These are phyloP conservation scores for Lanistes nyassanus DNA, from an alignment of 1,140 invertebrate species.

Conservation along the genomic window DNA sequence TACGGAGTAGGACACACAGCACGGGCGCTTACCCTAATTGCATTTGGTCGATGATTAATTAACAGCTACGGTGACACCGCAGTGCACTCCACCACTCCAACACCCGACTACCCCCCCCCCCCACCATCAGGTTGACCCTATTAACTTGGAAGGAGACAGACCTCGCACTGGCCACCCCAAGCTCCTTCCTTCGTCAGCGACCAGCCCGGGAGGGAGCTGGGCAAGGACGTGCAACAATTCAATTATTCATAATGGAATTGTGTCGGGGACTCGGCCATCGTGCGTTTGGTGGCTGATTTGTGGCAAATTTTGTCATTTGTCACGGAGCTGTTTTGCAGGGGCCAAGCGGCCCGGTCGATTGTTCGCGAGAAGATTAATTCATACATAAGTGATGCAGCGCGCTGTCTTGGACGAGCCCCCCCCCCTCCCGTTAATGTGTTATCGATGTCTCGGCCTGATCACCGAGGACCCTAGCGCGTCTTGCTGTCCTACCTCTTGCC, in stretches of 20 bases:
- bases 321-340: constrained; percentile 8
- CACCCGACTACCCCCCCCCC: background rate
- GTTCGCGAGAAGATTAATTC: constrained; percentile 27
- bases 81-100: background rate
- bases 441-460: constrained; percentile 13
- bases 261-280: constrained; percentile 5
- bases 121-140: background rate
- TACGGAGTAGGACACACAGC: background rate
- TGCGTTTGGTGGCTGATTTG: constrained; percentile 18
- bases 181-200: background rate
- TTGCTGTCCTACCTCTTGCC: constrained; percentile 3
- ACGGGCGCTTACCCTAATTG: background rate
- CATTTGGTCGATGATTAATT: constrained; percentile 24
- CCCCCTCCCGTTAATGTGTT: background rate
- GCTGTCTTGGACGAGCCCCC: background rate
- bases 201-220: background rate
- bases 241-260: constrained; percentile 26
- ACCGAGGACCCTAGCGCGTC: background rate
- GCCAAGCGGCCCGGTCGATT: constrained; percentile 10
- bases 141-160: background rate
- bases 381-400: constrained; percentile 30
- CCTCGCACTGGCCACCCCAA: background rate
- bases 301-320: constrained; percentile 31
- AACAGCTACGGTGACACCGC: constrained; percentile 8
- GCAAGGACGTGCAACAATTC: constrained; percentile 16